These are phyloP conservation scores for Ceraclea dissimilis DNA, from an alignment of 2,888 invertebrate genomes.

Conservation along the genomic window DNA sequence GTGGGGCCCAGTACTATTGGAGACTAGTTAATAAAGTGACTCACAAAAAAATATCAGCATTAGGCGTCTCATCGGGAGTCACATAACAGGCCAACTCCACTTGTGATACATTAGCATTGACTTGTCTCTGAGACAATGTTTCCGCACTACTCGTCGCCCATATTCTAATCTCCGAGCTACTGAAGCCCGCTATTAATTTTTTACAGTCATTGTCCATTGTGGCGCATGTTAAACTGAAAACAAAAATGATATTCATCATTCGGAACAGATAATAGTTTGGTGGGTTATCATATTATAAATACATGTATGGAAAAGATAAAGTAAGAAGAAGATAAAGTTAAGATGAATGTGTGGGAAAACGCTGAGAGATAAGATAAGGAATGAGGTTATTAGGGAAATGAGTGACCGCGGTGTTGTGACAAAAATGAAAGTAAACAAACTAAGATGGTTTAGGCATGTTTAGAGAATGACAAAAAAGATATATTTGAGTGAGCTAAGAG, in stretches of 20 bases:
- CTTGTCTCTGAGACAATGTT: slow-evolving; percentile 34
- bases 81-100: slow-evolving; percentile 46
- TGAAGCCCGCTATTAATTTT: slow-evolving; percentile 61
- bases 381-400: too few species aligned
- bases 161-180: slow-evolving; percentile 59
- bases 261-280: too few species aligned
- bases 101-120: slow-evolving; percentile 43
- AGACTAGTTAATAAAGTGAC: too few species aligned
- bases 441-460: too few species aligned
- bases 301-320: too few species aligned
- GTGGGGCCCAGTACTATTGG: too few species aligned
- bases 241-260: background rate
- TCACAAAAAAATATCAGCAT: slow-evolving; percentile 44
- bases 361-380: too few species aligned
- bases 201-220: slow-evolving; percentile 55
- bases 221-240: slow-evolving; percentile 52
- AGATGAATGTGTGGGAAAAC: background rate
- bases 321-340: too few species aligned
- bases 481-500: too few species aligned
- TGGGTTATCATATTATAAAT: too few species aligned
- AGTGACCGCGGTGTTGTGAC: too few species aligned
- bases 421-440: background rate
- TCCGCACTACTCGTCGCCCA: slow-evolving; percentile 55
- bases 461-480: too few species aligned
- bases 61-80: slow-evolving; percentile 40